Conservation (phyloP, 2,797 vertebrate genomes). For the Odontamblyopus lacepedii region DNA sequence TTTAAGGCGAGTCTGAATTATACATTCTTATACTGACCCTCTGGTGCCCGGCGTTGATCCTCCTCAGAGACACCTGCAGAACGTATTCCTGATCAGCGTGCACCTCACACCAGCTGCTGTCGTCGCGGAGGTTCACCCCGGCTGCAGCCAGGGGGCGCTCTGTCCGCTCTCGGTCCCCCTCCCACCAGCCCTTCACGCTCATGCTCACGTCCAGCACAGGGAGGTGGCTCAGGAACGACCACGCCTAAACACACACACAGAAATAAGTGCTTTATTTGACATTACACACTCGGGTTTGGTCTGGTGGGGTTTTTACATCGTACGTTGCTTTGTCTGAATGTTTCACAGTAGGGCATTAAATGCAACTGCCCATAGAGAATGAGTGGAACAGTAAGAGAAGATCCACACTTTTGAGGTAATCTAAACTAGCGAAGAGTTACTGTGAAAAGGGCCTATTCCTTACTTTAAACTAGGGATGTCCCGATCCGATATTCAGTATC, state of each 20-base stretch:
- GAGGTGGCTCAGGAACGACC: conserved; percentile 89
- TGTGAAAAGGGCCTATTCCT: too few relatives aligned
- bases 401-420: too few relatives aligned
- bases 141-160: conserved; percentile 78
- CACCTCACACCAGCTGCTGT: conserved; percentile 85
- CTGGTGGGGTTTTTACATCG: too few relatives aligned
- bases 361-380: too few relatives aligned
- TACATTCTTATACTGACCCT: conserved; percentile 77
- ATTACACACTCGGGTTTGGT: too few relatives aligned
- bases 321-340: too few relatives aligned
- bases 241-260: conserved; percentile 74
- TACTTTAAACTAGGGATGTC: too few relatives aligned
- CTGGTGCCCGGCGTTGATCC: conserved; percentile 80
- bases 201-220: conserved; percentile 87
- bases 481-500: too few relatives aligned
- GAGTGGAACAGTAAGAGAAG: too few relatives aligned
- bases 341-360: too few relatives aligned
- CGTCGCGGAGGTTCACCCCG: conserved; percentile 72
- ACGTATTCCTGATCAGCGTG: conserved; percentile 96
- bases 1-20: too few relatives aligned
- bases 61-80: conserved; percentile 87
- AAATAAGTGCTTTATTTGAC: neutral
- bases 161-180: conserved; percentile 74
- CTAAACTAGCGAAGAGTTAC: too few relatives aligned
- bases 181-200: conserved; percentile 91